A percentile compares a stretch with the other conserved stretches of the same genome.
phyloP scores from a whole-genome alignment of 2,797 vertebrate genomes.

The Morus bassanus region DNA sequence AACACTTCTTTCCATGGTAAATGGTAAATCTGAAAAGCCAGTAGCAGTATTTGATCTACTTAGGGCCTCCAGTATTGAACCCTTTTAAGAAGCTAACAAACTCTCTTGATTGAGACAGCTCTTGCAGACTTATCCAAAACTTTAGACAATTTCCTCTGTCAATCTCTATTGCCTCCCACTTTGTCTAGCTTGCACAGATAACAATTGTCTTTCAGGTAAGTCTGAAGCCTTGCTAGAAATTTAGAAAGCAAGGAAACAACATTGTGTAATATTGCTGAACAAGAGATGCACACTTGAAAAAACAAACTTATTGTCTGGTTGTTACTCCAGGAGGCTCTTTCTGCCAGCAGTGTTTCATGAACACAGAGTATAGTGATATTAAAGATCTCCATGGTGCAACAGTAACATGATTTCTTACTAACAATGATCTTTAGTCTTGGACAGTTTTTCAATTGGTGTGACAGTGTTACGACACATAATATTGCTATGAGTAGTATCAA shows the following conservation, averaged over 20 bases:
- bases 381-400: neutral
- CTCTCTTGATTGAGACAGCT: neutral
- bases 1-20: neutral
- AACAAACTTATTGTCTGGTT: neutral
- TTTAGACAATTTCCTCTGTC: slow-evolving; percentile 9
- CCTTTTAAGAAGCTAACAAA: neutral
- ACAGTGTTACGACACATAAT: neutral
- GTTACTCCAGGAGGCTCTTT: neutral
- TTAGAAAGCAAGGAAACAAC: neutral
- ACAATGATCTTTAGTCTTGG: neutral
- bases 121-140: neutral
- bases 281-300: neutral
- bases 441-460: neutral
- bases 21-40: neutral
- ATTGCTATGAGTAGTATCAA: neutral
- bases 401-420: neutral
- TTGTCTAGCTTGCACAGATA: neutral
- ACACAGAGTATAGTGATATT: neutral
- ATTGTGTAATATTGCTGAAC: neutral
- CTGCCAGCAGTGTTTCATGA: neutral
- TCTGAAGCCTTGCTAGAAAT: neutral
- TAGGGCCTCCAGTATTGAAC: neutral
- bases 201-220: neutral
- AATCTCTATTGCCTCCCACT: neutral
- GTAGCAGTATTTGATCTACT: neutral